These are phyloP conservation scores for Probaryconus sp. DNA, from an alignment of 1,140 invertebrate species.

Conservation along the genomic window DNA sequence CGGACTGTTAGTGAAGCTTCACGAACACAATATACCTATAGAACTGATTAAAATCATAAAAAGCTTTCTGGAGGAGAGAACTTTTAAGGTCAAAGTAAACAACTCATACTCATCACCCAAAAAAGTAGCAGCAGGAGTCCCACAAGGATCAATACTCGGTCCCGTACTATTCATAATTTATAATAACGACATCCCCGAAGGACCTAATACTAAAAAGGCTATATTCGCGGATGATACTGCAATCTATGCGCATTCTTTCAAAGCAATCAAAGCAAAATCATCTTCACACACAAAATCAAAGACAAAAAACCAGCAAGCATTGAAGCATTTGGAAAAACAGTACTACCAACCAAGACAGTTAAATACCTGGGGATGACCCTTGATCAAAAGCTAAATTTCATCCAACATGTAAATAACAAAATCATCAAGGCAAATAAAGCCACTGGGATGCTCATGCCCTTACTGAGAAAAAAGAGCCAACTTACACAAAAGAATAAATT, in stretches of 20 bases:
- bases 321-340: slow-evolving; percentile 38
- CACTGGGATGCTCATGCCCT: no score
- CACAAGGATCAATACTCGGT: slow-evolving; percentile 63
- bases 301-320: neutral
- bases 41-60: slow-evolving; percentile 53
- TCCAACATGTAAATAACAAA: no score
- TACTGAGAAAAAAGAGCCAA: slow-evolving; percentile 26
- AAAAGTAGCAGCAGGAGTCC: slow-evolving; percentile 53
- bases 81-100: slow-evolving; percentile 43
- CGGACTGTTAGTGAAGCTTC: slow-evolving; percentile 53
- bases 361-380: no score
- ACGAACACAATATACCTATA: slow-evolving; percentile 10
- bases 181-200: slow-evolving; percentile 56
- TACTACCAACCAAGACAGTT: no score
- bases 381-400: no score
- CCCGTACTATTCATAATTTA: slow-evolving; percentile 58
- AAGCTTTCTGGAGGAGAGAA: slow-evolving; percentile 39
- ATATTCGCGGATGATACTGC: slow-evolving; percentile 66
- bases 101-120: slow-evolving; percentile 20
- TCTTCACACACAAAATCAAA: slow-evolving; percentile 33
- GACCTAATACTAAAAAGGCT: slow-evolving; percentile 22
- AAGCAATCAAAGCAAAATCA: slow-evolving; percentile 24
- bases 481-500: slow-evolving; percentile 52
- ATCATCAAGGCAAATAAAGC: no score
- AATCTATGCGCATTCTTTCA: slow-evolving; percentile 36